Evolutionary conservation across 2,797 vertebrate genomes (phyloP).

Genomic region (Denticeps clupeoides): DNA sequence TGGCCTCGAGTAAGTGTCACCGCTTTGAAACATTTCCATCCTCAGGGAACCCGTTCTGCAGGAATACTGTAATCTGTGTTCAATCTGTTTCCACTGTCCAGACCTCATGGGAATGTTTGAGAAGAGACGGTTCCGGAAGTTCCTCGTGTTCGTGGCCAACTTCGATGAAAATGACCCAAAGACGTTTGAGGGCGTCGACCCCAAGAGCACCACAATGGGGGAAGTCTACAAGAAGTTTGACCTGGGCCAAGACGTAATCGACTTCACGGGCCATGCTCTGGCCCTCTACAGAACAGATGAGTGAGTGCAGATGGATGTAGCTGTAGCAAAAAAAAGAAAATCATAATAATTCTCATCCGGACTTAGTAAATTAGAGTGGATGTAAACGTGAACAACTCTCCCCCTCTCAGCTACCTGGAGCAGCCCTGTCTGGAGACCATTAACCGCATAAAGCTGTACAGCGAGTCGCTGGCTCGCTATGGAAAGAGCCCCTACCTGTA

Average conservation of each 20-base stretch:
- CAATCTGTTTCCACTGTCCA: slow-evolving; percentile 27
- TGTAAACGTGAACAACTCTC: no score
- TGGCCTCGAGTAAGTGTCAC: slow-evolving; percentile 74
- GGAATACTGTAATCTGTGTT: not conserved
- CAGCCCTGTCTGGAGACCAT: slow-evolving; percentile 80
- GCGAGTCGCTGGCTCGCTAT: slow-evolving; percentile 82
- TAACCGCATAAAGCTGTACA: slow-evolving; percentile 86
- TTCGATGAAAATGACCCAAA: slow-evolving; percentile 89
- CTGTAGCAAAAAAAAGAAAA: no score
- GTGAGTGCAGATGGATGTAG: no score
- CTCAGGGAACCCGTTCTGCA: not conserved
- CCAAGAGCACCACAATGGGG: slow-evolving; percentile 77
- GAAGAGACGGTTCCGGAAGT: slow-evolving; percentile 81
- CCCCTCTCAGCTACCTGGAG: slow-evolving; percentile 69
- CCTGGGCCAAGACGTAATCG: slow-evolving; percentile 81
- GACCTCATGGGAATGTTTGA: slow-evolving; percentile 92
- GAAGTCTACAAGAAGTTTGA: slow-evolving; percentile 90
- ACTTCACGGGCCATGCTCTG: slow-evolving; percentile 86
- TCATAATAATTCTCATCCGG: no score
- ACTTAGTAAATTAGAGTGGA: no score
- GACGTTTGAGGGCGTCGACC: slow-evolving; percentile 80
- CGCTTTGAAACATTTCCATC: not conserved
- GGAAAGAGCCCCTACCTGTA: slow-evolving; percentile 90
- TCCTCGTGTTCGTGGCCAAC: slow-evolving; percentile 82
- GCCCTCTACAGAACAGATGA: slow-evolving; percentile 89